These are phyloP conservation scores for Ormyrus labotus DNA, from an alignment of 2,888 invertebrate species.

Conservation along the genomic window DNA sequence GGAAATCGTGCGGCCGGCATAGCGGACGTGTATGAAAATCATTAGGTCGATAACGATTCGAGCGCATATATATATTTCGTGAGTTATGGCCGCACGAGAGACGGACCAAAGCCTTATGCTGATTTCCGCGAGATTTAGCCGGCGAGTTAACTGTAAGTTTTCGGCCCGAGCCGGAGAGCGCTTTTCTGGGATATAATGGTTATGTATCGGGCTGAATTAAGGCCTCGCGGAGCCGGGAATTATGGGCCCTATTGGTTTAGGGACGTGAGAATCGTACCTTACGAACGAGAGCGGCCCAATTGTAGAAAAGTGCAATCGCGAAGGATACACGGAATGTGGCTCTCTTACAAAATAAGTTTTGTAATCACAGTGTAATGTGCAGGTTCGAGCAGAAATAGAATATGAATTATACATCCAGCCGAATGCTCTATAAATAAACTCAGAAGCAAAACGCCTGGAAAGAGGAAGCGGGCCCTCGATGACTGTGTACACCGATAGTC, in stretches of 20 bases:
- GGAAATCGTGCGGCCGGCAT: slow-evolving; percentile 18
- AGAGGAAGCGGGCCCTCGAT: slow-evolving; percentile 14
- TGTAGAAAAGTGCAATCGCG: too few relatives aligned
- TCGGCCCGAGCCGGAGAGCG: neutral
- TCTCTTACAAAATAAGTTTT: too few relatives aligned
- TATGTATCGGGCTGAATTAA: neutral
- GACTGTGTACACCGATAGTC: slow-evolving; percentile 30
- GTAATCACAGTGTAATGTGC: too few relatives aligned
- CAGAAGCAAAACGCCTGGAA: neutral
- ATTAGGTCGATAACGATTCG: slow-evolving; percentile 47
- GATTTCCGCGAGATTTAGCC: slow-evolving; percentile 43
- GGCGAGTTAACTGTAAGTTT: slow-evolving; percentile 45
- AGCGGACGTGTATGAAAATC: slow-evolving; percentile 37
- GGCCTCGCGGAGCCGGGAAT: neutral
- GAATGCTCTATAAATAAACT: too few relatives aligned
- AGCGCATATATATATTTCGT: slow-evolving; percentile 20
- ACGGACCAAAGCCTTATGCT: slow-evolving; percentile 10
- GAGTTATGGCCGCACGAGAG: slow-evolving; percentile 35
- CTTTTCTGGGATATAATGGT: neutral
- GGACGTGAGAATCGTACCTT: too few relatives aligned
- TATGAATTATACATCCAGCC: too few relatives aligned
- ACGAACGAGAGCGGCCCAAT: too few relatives aligned
- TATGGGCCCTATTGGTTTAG: too few relatives aligned
- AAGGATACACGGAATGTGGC: too few relatives aligned
- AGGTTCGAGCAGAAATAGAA: too few relatives aligned